phyloP scores from a whole-genome alignment of 2,113 vertebrate genomes.

The Sphaerodactylus townsendi region DNA sequence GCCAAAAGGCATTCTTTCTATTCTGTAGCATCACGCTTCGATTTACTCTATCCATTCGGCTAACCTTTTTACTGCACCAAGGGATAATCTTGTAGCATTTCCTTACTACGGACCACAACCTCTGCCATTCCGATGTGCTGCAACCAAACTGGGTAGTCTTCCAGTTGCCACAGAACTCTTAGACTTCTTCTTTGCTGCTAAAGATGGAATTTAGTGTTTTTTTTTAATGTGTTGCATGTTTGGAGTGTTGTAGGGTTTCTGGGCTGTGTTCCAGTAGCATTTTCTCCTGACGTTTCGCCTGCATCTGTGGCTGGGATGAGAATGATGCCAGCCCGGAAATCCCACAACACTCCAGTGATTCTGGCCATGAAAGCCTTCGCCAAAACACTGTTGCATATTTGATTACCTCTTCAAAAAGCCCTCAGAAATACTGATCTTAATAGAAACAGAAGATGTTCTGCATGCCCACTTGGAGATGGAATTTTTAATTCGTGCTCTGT shows the following conservation, averaged over 20 bases:
- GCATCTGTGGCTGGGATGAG: no score
- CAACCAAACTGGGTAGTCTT: not conserved
- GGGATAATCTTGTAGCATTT: not conserved
- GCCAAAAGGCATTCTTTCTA: not conserved
- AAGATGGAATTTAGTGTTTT: not conserved
- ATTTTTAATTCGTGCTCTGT: not conserved
- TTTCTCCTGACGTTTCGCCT: no score
- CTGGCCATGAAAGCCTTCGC: no score
- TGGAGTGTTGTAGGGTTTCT: no score
- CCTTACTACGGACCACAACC: not conserved
- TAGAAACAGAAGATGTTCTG: not conserved
- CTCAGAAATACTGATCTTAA: not conserved
- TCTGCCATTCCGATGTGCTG: not conserved
- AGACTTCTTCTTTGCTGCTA: no score
- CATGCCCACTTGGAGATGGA: not conserved
- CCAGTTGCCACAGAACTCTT: not conserved
- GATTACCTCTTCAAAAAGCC: not conserved
- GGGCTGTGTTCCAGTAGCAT: no score
- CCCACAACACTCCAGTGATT: no score
- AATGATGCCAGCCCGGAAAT: no score
- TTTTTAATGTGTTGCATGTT: slow-evolving; percentile 13
- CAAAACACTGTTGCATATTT: no score
- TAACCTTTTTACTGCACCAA: not conserved
- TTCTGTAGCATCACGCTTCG: not conserved
- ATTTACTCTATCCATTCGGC: not conserved